These are phyloP conservation scores for Cacoxenus indagator DNA, from an alignment of 2,888 invertebrate genomes.

Conservation along the genomic window DNA sequence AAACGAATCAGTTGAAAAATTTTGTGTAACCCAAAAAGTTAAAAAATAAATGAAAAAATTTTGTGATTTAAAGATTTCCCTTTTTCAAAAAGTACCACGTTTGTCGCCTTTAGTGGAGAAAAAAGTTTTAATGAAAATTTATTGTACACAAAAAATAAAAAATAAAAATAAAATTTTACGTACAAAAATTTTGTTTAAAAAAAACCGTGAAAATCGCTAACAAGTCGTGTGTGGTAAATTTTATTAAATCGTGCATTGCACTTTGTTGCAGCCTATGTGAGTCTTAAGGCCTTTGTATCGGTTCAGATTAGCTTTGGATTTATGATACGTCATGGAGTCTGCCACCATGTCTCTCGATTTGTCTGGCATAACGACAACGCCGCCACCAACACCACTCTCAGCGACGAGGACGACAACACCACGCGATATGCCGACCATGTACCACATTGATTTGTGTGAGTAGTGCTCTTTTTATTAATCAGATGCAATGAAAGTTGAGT, in stretches of 20 bases:
- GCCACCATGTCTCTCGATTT: constrained; percentile 1
- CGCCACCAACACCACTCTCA: constrained; percentile 40
- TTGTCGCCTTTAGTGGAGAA: too few species aligned
- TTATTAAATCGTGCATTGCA: constrained; percentile 32
- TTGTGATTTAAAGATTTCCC: too few species aligned
- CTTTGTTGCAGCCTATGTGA: neutral
- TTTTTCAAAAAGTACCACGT: too few species aligned
- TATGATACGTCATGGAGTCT: constrained; percentile 21
- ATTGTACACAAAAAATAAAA: too few species aligned
- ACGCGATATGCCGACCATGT: constrained; percentile 60
- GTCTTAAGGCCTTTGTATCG: neutral
- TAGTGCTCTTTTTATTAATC: too few species aligned
- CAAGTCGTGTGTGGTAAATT: constrained; percentile 51
- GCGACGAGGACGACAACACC: constrained; percentile 56
- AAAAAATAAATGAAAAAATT: too few species aligned
- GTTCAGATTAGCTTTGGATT: neutral
- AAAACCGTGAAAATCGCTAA: constrained; percentile 29
- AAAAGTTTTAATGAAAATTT: too few species aligned
- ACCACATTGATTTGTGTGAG: constrained; percentile 61
- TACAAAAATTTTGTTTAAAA: neutral
- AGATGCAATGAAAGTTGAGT: too few species aligned
- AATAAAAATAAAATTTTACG: too few species aligned
- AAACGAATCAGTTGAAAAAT: constrained; percentile 9
- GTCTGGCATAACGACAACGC: constrained; percentile 7
- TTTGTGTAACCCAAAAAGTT: constrained; percentile 21